Conservation (phyloP, 1,140 invertebrate genomes). For the Diorhabda elongata region DNA sequence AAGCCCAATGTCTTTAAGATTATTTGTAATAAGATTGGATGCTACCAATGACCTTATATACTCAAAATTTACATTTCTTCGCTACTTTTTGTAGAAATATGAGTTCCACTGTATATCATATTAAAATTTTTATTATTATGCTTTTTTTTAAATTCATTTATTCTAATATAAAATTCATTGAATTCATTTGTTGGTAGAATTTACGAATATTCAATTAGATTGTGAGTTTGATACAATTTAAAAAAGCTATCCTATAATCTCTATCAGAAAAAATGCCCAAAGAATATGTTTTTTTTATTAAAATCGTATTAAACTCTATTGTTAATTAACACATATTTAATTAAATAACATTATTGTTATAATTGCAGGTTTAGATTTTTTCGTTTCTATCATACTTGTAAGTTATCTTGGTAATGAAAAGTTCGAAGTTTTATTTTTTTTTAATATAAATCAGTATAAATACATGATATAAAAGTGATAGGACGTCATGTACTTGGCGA, state of each 20-base stretch:
- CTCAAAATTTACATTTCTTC: too few species aligned
- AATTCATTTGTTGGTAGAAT: too few species aligned
- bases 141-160: too few species aligned
- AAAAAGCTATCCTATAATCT: neutral
- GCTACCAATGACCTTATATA: too few species aligned
- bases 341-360: constrained; percentile 43
- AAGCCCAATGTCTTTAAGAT: too few species aligned
- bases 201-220: too few species aligned
- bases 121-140: too few species aligned
- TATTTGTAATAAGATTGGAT: too few species aligned
- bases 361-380: constrained; percentile 29
- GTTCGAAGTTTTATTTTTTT: constrained; percentile 42
- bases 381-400: constrained; percentile 31
- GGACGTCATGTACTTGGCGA: constrained; percentile 30
- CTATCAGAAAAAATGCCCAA: constrained; percentile 40
- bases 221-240: too few species aligned
- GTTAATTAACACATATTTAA: constrained; percentile 39
- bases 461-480: constrained; percentile 44
- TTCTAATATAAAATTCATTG: too few species aligned
- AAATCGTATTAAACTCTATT: constrained; percentile 44
- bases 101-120: too few species aligned
- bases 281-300: constrained; percentile 40
- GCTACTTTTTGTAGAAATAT: too few species aligned
- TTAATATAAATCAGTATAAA: constrained; percentile 45
- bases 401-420: constrained; percentile 39